A percentile compares a stretch with the other conserved stretches of the same genome.
Conservation (phyloP, 2,888 invertebrate genomes). For the Folsomia candida region DNA sequence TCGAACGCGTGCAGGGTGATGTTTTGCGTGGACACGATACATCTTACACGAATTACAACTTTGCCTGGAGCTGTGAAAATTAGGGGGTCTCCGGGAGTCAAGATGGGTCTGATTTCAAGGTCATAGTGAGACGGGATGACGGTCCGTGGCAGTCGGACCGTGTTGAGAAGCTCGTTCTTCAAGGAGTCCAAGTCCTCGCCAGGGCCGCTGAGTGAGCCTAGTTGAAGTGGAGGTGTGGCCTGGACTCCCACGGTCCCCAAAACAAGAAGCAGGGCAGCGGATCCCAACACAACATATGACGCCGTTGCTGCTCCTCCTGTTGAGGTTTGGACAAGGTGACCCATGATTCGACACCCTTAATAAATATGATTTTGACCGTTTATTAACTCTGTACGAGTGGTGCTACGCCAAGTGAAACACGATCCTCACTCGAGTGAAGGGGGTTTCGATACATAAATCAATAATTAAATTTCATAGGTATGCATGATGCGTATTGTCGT, state of each 20-base stretch:
- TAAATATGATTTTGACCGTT: not conserved
- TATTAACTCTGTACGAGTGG: too few species aligned
- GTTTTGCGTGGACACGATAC: conserved; percentile 1
- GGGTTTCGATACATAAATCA: too few species aligned
- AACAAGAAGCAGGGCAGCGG: not conserved
- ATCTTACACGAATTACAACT: conserved; percentile 17
- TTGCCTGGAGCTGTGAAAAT: conserved; percentile 26
- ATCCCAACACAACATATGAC: not conserved
- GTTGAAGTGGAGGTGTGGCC: conserved; percentile 2
- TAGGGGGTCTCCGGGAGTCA: not conserved
- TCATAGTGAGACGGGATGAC: conserved; percentile 28
- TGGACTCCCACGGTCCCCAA: not conserved
- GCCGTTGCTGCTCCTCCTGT: not conserved
- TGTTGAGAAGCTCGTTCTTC: not conserved
- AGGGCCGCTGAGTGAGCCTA: not conserved
- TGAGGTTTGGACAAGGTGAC: not conserved
- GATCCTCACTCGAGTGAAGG: too few species aligned
- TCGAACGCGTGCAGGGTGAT: conserved; percentile 25
- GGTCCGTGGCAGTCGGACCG: conserved; percentile 16
- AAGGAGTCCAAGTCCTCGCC: not conserved
- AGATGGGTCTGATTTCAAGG: conserved; percentile 22
- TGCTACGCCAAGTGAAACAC: too few species aligned
- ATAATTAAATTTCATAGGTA: too few species aligned
- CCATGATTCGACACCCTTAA: not conserved
- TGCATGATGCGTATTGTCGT: too few species aligned